Base-by-base conservation (phyloP, 1,140 invertebrate genomes). In the Lethocerus indicus region DNA sequence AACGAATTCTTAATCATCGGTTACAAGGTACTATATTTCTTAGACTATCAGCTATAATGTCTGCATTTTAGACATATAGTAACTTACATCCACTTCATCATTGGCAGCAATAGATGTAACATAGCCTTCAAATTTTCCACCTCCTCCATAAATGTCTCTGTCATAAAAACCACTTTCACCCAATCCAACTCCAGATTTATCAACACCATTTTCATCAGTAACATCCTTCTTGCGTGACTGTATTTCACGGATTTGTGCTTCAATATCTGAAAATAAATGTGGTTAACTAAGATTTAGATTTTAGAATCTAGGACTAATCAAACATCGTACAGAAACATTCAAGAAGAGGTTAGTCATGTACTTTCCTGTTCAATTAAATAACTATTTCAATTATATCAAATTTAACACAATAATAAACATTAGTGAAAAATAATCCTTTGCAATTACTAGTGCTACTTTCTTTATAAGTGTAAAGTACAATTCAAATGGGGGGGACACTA, bases 31-130 rank as follows among this genome's bases (percentile, higher is more conserved):
- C n/a, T n/a, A n/a, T n/a, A n/a, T n/a, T n/a, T n/a, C n/a, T n/a
- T n/a, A n/a, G 20, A 2, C 35, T 3, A 9, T 16, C n/a, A 36
- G n/a, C 25, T 46, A n/a, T 46, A 4, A 28, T n/a, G 3, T 27
- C 2, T 27, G 12, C 39, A 24, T 4, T 36, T n/a, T 12, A 18
- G 25, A 1, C 20, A 50, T 26, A 44, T 18, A 40, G 24, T 20
- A 9, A 68, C 66, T 70, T 67, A 81, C 79, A 66, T 92, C 88
- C 29, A 74, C 72, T 65, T 90, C 86, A 68, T 90, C 87, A 69
- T 90, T 93, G 0, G 89, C 81, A 47, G 89, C 89, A 69, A 96
- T 96, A 1, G 91, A 95, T 49, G 88, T 92, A 35, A 91, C 87
- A 70, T 95, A 96, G 28, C 88, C 89, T 62, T 88, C 87, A 69